Base-by-base conservation (phyloP, 2,797 vertebrate species). In the Helicolenus hilgendorfi region DNA sequence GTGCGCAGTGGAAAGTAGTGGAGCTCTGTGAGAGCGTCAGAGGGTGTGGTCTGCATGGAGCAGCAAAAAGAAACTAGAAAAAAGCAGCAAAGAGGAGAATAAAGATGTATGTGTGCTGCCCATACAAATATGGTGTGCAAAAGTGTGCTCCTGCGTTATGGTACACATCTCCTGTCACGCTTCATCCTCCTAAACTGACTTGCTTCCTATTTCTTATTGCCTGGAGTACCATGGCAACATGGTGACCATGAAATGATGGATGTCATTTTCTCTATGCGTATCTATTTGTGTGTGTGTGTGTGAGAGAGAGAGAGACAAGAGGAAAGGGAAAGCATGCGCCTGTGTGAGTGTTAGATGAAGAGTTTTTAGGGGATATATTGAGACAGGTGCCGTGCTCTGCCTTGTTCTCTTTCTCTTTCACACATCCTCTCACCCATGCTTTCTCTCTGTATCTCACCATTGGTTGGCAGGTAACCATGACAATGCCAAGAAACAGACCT, bases 171-270 rank as follows among this genome's bases (percentile, higher is more conserved):
- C 38, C 36, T 87, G 63, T 88, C 86, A 84, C 5, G 8, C 70
- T 68, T 84, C 64, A 85, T 67, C 71, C 26, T 72, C 68, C 72
- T 84, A 58, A 86, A 89, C 67, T 71, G 65, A 76, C 69, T 79
- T 49, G 22, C 69, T 83, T 77, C 79, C 62, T 79, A 36, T 77
- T 85, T 79, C 14, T 27, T 65, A 38, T 72, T 88, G 78, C 90
- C 71, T 53, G 69, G 56, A 77, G 85, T 78, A 53, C 88, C 68
- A 79, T 85, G 60, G 84, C 76, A 89, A 88, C 79, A 73, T 69
- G 56, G 68, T 86, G 76, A 83, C 85, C 72, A 86, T 84, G 49
- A 87, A 79, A 81, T 91, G 81, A 92, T 89, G 82, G 69, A 88
- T 85, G 70, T 11, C 70, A 88, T 24, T 86, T 82, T 88, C 41